Conservation (phyloP, 23 tunicate species). For the Styela clava region DNA sequence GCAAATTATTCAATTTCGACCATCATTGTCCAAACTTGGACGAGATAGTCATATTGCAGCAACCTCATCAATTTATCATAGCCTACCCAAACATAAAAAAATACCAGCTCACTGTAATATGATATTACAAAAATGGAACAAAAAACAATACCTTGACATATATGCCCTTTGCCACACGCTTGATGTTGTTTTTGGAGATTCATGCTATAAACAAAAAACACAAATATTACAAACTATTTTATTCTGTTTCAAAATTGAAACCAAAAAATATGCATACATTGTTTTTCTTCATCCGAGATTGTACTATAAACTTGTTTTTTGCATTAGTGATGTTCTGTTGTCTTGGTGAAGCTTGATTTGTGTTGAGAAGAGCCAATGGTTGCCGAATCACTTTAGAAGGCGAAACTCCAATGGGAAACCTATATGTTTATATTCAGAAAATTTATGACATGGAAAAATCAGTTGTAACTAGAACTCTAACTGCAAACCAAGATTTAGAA, state of each 20-base stretch:
- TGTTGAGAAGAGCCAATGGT: conserved; percentile 21
- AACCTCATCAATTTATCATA: too few relatives aligned
- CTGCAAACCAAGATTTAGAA: too few relatives aligned
- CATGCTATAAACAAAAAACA: background rate
- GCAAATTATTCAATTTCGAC: too few relatives aligned
- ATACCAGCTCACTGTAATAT: too few relatives aligned
- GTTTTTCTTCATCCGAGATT: background rate
- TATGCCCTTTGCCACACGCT: background rate
- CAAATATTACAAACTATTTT: too few relatives aligned
- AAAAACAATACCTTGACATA: background rate
- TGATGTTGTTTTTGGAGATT: background rate
- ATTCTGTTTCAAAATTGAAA: too few relatives aligned
- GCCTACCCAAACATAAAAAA: too few relatives aligned
- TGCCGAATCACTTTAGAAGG: conserved; percentile 28
- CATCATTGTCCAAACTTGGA: too few relatives aligned
- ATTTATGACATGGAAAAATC: background rate
- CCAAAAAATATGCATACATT: background rate
- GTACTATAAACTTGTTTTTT: background rate
- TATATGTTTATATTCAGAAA: background rate
- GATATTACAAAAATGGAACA: too few relatives aligned
- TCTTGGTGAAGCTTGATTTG: conserved; percentile 2
- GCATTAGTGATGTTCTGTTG: background rate
- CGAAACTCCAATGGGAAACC: conserved; percentile 18
- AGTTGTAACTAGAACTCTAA: too few relatives aligned
- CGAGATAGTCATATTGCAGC: too few relatives aligned